These are phyloP conservation scores for Montipora sp. DNA, from an alignment of 64 coral and sea anemone genomes.

Conservation along the genomic window DNA sequence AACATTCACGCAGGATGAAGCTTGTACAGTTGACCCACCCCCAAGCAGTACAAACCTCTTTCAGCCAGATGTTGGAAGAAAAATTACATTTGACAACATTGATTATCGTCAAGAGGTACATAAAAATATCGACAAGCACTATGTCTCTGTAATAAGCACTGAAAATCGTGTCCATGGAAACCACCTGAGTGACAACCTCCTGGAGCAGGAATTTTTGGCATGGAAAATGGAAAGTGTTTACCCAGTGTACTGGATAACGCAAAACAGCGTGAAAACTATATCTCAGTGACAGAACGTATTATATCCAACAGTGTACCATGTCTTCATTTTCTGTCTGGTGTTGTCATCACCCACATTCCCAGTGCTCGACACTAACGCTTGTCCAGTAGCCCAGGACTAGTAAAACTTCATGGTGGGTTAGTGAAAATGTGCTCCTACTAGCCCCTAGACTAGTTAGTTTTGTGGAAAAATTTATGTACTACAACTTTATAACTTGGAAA, in stretches of 20 bases:
- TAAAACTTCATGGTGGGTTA: conserved; percentile 53
- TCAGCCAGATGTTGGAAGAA: conserved; percentile 23
- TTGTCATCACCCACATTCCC: conserved; percentile 13
- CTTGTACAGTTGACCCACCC: too few relatives aligned
- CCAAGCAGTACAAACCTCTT: background rate
- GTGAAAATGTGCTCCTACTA: conserved; percentile 46
- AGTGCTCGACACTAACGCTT: conserved; percentile 43
- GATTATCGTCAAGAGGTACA: conserved; percentile 12
- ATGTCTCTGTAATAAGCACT: conserved; percentile 26
- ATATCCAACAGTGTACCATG: conserved; percentile 34
- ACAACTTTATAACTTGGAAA: conserved; percentile 1
- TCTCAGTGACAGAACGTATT: conserved; percentile 27
- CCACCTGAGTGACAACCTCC: background rate
- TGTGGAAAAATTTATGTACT: conserved; percentile 17
- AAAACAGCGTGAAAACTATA: conserved; percentile 48
- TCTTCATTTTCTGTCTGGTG: conserved; percentile 1
- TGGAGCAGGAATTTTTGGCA: background rate
- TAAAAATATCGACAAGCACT: conserved; percentile 25
- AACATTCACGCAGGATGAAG: too few relatives aligned
- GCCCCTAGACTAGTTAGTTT: conserved; percentile 53
- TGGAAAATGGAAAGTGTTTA: conserved; percentile 63
- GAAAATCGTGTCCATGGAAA: background rate
- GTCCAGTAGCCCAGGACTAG: conserved; percentile 46
- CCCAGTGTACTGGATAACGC: background rate
- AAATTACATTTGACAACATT: conserved; percentile 37